A percentile compares a stretch with the other conserved stretches of the same genome.
Evolutionary conservation across 2,113 vertebrate genomes (phyloP).

Genomic region (Toxotes jaculatrix): DNA sequence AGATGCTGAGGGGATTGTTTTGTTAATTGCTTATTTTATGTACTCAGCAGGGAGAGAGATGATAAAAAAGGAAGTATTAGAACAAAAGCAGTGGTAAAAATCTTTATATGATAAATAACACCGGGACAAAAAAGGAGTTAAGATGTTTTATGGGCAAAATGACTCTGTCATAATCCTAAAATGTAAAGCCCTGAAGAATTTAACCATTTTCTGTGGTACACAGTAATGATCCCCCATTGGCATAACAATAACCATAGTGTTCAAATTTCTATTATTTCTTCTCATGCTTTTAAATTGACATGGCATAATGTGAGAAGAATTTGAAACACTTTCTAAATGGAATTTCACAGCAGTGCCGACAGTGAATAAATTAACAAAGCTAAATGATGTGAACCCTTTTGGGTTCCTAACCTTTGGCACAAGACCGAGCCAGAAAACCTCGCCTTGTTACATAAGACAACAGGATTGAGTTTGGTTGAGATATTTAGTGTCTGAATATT

Average conservation of each 20-base stretch:
- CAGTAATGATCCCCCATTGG: conserved; percentile 45
- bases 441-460: conserved; percentile 33
- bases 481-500: conserved; percentile 49
- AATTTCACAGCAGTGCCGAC: conserved; percentile 60
- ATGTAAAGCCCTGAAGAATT: conserved; percentile 39
- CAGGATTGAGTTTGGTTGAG: conserved; percentile 20
- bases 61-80: not conserved
- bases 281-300: conserved; percentile 61
- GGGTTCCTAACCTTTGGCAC: conserved; percentile 54
- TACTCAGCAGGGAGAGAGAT: not conserved
- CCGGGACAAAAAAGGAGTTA: not conserved
- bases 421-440: not conserved
- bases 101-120: conserved; percentile 1
- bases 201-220: conserved; percentile 12
- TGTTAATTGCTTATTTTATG: conserved; percentile 21
- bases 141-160: conserved; percentile 39
- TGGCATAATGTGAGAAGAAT: conserved; percentile 57
- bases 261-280: conserved; percentile 54
- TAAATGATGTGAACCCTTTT: conserved; percentile 54
- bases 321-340: conserved; percentile 55
- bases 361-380: conserved; percentile 66
- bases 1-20: not conserved
- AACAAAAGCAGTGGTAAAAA: conserved; percentile 2
- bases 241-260: conserved; percentile 47
- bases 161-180: conserved; percentile 15